Conservation (phyloP, 2,113 vertebrate species). For the Psittacula cyanocephala region DNA sequence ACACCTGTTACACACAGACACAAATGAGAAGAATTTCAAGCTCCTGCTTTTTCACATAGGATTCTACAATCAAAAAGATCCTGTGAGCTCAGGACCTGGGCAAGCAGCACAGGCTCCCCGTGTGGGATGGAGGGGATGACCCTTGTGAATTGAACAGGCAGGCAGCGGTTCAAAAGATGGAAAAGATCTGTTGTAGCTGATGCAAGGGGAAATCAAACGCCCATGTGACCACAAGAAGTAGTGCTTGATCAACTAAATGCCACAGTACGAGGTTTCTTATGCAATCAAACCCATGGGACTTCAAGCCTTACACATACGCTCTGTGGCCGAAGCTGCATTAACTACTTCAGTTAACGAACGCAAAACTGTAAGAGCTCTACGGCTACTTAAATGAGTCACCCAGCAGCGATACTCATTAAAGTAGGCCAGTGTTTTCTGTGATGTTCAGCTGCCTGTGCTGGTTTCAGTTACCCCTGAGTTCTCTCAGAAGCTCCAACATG, state of each 20-base stretch:
- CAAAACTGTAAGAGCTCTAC: not conserved
- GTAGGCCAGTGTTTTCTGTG: not conserved
- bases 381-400: constrained; percentile 14
- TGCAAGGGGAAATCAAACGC: constrained; percentile 25
- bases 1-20: constrained; percentile 67
- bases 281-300: not conserved
- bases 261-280: constrained; percentile 26
- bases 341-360: not conserved
- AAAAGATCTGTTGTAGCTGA: not conserved
- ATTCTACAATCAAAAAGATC: not conserved
- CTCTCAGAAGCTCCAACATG: not conserved
- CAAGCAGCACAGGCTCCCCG: not conserved
- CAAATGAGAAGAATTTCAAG: constrained; percentile 35
- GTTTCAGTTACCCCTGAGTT: not conserved
- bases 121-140: not conserved
- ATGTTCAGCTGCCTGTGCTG: not conserved
- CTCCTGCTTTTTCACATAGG: not conserved
- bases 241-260: not conserved
- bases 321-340: constrained; percentile 14
- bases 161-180: not conserved
- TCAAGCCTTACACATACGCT: not conserved
- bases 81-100: not conserved
- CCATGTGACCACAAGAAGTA: constrained; percentile 14
- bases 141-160: not conserved
- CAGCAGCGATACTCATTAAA: not conserved